These are phyloP conservation scores for Epirrhoe tristata DNA, from an alignment of 2,888 invertebrate species.

Conservation along the genomic window DNA sequence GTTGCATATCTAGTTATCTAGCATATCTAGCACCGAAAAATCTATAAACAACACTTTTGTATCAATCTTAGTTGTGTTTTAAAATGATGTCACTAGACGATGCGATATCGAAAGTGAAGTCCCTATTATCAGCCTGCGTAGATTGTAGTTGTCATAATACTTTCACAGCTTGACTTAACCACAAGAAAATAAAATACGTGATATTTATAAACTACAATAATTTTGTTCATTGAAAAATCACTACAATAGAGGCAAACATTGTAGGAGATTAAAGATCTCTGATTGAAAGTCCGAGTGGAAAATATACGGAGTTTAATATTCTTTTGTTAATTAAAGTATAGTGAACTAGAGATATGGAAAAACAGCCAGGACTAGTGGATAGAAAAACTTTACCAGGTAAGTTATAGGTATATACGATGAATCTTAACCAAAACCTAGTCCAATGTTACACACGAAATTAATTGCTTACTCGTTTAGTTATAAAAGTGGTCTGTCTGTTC, in stretches of 20 bases:
- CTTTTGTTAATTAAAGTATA: no score
- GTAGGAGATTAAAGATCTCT: no score
- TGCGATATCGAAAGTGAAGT: background rate
- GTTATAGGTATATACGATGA: background rate
- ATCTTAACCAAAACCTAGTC: no score
- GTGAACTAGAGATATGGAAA: constrained; percentile 1
- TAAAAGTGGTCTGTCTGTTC: no score
- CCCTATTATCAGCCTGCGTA: background rate
- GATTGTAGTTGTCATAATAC: background rate
- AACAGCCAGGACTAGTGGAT: background rate
- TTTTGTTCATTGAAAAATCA: background rate
- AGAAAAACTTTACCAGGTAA: constrained; percentile 11
- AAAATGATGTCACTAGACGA: background rate
- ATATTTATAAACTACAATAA: no score
- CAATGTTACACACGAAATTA: no score
- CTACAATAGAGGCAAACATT: no score
- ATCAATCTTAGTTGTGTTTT: background rate
- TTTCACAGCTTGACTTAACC: background rate
- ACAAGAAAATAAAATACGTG: background rate
- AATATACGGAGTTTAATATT: no score
- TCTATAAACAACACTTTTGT: background rate
- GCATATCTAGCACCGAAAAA: no score
- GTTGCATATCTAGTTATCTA: no score
- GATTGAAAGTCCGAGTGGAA: no score
- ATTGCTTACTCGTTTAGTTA: no score